phyloP scores from a whole-genome alignment of 2,113 vertebrate genomes.

The Falco punctatus region DNA sequence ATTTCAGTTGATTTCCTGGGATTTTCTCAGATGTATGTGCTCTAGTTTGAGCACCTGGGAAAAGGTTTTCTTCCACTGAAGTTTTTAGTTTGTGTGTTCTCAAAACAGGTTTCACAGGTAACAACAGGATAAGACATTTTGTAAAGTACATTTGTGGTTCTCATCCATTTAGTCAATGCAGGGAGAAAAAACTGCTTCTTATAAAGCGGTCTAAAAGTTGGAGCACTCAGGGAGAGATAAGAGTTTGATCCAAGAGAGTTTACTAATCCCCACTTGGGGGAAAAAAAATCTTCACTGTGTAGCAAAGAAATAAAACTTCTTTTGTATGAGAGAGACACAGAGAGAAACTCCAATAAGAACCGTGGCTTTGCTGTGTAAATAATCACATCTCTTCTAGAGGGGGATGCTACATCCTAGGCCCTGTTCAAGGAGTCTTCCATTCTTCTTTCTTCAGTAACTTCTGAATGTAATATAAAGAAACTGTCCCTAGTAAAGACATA shows the following conservation, averaged over 20 bases:
- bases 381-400: neutral
- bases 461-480: neutral
- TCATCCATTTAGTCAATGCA: neutral
- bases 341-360: neutral
- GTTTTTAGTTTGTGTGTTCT: neutral
- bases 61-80: neutral
- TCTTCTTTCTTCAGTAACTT: too few species aligned
- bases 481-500: neutral
- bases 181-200: neutral
- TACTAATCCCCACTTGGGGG: neutral
- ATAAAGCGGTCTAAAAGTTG: neutral
- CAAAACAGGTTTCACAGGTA: neutral
- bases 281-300: neutral
- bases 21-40: rapidly evolving
- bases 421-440: neutral
- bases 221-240: neutral
- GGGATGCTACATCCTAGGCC: neutral
- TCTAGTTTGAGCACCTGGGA: neutral
- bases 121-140: neutral
- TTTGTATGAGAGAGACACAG: neutral
- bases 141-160: neutral
- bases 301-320: neutral
- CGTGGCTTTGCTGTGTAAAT: neutral
- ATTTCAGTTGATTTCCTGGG: neutral
- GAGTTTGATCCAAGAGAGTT: neutral